Base-by-base conservation (phyloP, 2,797 vertebrate genomes). In the Avahi laniger region DNA sequence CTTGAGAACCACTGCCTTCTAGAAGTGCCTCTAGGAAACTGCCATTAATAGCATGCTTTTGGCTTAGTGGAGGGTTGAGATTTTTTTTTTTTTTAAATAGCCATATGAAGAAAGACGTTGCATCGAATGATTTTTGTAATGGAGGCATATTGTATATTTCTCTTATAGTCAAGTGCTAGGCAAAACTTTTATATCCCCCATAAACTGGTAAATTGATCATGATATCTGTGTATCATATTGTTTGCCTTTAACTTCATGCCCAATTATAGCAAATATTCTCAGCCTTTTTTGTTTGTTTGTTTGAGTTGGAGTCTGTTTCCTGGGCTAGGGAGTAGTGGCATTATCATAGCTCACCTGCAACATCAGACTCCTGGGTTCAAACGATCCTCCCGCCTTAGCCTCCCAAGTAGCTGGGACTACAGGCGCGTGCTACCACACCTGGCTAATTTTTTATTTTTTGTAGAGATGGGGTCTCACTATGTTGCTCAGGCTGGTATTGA, bases 81-180 rank as follows among this genome's bases (percentile, higher is more conserved):
- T 89, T 38, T 84, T 85, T 54, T 22, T 61, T 70, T 79, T 48
- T 20, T 72, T 65, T 63, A 41, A 57, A 41, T 5, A 59, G 43
- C 7, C 17, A 30, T 35, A 11, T 79, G 41, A 79, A 76, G 69
- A 82, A 81, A 81, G 82, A 80, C 35, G 79, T 73, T 78, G 4
- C 70, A 41, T 92, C 5, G 73, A 72, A 82, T 96, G 7, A 70
- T 91, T 92, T 96, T 89, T 79, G 26, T 69, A 82, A 72, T 86
- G 46, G 86, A 35, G 20, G 20, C 35, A 50, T 89, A 24, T n/a
- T 85, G 17, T 61, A 7, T 82, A 46, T 94, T 92, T 88, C 28
- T 93, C 2, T 22, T 48, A 79, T 8, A 73, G 43, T 88, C 14
- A 95, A 65, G 52, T 63, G 70, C 33, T 87, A 43, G 41, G 38